Evolutionary conservation across 2,888 invertebrate genomes (phyloP).

Genomic region (Leptopilina syphax): DNA sequence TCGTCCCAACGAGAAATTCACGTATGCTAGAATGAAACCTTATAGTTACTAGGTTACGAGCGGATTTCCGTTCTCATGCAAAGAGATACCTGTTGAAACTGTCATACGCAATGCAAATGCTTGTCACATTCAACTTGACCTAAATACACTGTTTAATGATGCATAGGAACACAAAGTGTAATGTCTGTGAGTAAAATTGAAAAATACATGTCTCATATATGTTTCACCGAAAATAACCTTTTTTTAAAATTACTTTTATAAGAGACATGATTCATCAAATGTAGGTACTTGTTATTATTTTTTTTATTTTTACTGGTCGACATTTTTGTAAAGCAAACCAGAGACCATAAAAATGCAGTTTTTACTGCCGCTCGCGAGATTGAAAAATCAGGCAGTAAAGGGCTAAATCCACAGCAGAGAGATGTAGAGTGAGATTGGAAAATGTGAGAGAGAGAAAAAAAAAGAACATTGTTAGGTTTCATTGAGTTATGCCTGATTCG

Average conservation of each 20-base stretch:
- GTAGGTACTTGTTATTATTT: background rate
- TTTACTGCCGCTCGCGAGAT: slow-evolving; percentile 66
- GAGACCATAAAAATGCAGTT: slow-evolving; percentile 67
- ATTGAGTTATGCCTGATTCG: slow-evolving; percentile 55
- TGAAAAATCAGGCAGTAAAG: slow-evolving; percentile 69
- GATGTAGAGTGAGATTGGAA: slow-evolving; percentile 29
- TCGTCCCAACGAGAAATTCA: slow-evolving; percentile 29
- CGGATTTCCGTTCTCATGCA: background rate
- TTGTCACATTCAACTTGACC: background rate
- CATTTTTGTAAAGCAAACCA: slow-evolving; percentile 29
- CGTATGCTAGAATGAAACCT: slow-evolving; percentile 4
- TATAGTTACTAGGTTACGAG: background rate
- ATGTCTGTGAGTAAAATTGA: too few relatives aligned
- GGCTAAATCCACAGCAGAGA: slow-evolving; percentile 58
- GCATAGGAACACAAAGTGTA: background rate
- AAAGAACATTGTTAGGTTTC: slow-evolving; percentile 55
- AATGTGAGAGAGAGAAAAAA: background rate
- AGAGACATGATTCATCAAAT: background rate
- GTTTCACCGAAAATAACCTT: too few relatives aligned
- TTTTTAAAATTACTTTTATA: background rate
- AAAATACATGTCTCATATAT: too few relatives aligned
- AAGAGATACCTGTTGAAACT: slow-evolving; percentile 4
- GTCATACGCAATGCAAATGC: slow-evolving; percentile 3
- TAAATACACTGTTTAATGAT: background rate
- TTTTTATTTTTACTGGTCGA: background rate